These are phyloP conservation scores for Lepidurus arcticus DNA, from an alignment of 1,140 invertebrate species.

Conservation along the genomic window DNA sequence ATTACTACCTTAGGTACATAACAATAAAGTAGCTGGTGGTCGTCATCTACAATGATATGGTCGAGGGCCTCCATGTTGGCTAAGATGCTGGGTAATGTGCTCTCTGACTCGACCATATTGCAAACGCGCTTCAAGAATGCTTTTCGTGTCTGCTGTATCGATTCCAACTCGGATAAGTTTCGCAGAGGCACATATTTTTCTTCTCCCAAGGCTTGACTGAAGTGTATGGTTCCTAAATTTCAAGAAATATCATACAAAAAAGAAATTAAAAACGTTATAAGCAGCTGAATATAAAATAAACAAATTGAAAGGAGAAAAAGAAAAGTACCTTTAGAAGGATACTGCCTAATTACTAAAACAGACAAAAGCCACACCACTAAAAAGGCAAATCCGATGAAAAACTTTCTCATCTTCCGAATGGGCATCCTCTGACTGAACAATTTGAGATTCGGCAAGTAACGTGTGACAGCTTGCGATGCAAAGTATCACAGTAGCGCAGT, in stretches of 20 bases:
- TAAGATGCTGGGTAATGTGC: background rate
- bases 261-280: background rate
- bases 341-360: conserved; percentile 22
- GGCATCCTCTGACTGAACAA: background rate
- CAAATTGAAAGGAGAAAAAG: background rate
- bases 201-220: background rate
- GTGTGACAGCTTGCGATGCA: no score
- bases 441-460: no score
- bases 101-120: background rate
- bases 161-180: background rate
- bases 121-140: conserved; percentile 1
- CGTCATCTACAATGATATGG: conserved; percentile 72
- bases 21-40: conserved; percentile 77
- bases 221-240: background rate
- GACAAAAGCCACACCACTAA: background rate
- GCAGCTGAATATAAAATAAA: background rate
- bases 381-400: background rate
- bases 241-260: background rate
- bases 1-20: conserved; percentile 77
- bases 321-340: background rate
- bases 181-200: background rate
- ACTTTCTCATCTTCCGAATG: background rate
- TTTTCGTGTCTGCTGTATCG: conserved; percentile 1
- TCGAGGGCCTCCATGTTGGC: conserved; percentile 45
- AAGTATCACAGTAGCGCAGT: no score